Evolutionary conservation across 2,113 vertebrate species (phyloP).

Genomic region (Cyprinodon tularosa): DNA sequence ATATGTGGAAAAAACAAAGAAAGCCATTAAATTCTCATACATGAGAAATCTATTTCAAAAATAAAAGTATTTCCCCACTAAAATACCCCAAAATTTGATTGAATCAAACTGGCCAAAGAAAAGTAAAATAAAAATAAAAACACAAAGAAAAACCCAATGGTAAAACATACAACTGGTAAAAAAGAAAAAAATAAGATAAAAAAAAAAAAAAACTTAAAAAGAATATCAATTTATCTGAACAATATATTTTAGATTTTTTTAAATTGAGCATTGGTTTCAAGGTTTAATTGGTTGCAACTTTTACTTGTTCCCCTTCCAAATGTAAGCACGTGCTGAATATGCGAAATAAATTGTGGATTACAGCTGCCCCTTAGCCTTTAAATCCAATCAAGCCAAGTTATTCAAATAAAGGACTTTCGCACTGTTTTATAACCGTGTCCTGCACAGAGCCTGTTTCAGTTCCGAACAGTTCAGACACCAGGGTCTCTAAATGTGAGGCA

Average conservation of each 20-base stretch:
- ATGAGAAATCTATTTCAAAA: too few species aligned
- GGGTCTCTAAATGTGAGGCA: neutral
- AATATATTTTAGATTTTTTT: neutral
- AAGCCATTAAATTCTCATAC: too few species aligned
- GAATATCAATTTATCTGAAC: neutral
- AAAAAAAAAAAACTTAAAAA: too few species aligned
- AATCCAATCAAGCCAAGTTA: neutral
- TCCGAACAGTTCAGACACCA: neutral
- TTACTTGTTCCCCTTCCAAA: neutral
- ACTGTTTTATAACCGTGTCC: neutral
- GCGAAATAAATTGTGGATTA: neutral
- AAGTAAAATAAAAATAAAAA: too few species aligned
- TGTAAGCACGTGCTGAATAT: neutral
- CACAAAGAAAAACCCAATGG: too few species aligned
- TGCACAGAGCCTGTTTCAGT: neutral
- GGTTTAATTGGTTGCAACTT: neutral
- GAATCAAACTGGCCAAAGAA: too few species aligned
- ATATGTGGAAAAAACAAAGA: neutral
- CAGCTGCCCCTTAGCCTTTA: neutral
- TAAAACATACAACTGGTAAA: too few species aligned
- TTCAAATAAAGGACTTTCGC: neutral
- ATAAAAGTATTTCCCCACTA: too few species aligned
- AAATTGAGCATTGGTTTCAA: neutral
- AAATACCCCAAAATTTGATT: too few species aligned
- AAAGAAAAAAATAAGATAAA: too few species aligned